Evolutionary conservation across 2,888 invertebrate genomes (phyloP), one percentile per base, ranked within the genome.

Genomic region (Tenthredo mesomela): DNA sequence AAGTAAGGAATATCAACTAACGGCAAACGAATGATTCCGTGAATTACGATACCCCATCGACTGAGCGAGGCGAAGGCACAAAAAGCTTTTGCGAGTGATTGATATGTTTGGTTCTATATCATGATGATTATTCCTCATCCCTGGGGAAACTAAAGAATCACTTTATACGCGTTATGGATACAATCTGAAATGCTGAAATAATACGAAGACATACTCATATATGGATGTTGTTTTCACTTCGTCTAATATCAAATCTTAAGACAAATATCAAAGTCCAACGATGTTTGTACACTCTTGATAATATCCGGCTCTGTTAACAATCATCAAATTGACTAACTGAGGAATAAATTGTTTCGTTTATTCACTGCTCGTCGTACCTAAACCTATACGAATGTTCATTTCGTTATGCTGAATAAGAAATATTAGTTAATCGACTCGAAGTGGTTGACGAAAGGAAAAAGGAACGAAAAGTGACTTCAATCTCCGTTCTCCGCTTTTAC

Each of bases 71-170:
- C 29, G 33, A 77, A 33, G 21, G 3, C 29, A 78, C 67, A 82
- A 84, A 85, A 85, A 85, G 80, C 84, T 71, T 37, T 58, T 40
- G n/a, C 40, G 70, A 47, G 71, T 82, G 84, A 85, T 85, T 67
- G 84, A 85, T 85, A 82, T 82, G 84, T 85, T 85, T 82, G 70
- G 80, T 25, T 40, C 40, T 47, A 29, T 82, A 29, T 82, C 29
- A 4, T n/a, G 10, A 70, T 82, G 65, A 82, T 70, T 70, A 65
- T 33, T 43, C 33, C 21, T 21, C 65, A 47, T 25, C 25, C 12
- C 21, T n/a, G 2, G 9, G 21, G n/a, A 80, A 37, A 61, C 40
- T 40, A 21, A 61, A 61, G 40, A 61, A 80, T 58, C 58, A 54
- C 33, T 40, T 21, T 37, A 10, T 61, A 18, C 50, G 7, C 21